These are phyloP conservation scores for Anoncus sp. DNA, from an alignment of 2,888 invertebrate genomes.

Conservation along the genomic window DNA sequence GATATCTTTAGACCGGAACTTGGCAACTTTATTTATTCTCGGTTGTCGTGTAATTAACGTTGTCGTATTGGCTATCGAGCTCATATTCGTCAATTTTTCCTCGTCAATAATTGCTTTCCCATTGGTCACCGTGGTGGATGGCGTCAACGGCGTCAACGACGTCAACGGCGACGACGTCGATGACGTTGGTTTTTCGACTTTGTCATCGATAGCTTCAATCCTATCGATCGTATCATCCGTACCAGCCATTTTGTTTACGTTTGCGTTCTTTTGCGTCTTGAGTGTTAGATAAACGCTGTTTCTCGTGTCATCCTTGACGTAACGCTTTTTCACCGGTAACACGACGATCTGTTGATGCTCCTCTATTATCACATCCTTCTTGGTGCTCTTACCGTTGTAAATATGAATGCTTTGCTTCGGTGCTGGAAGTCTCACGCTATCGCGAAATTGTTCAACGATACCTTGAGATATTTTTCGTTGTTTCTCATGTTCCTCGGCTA, in stretches of 20 bases:
- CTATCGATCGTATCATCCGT: conserved; percentile 22
- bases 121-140: conserved; percentile 14
- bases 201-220: conserved; percentile 29
- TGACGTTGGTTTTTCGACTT: conserved; percentile 3
- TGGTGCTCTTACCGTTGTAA: conserved; percentile 12
- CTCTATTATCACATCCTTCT: conserved; percentile 30
- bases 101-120: conserved; percentile 31
- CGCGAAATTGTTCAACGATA: conserved; percentile 75
- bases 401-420: conserved; percentile 68
- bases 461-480: conserved; percentile 29
- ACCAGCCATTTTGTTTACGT: conserved; percentile 27
- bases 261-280: conserved; percentile 63
- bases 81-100: conserved; percentile 31
- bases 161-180: neutral
- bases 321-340: conserved; percentile 76
- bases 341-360: conserved; percentile 74
- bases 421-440: conserved; percentile 77
- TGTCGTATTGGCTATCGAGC: conserved; percentile 27
- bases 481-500: conserved; percentile 38
- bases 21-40: conserved; percentile 61
- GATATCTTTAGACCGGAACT: conserved; percentile 73
- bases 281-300: conserved; percentile 80
- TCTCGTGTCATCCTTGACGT: conserved; percentile 77
- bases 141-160: neutral
- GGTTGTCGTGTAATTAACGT: conserved; percentile 30